Evolutionary conservation across 2,888 invertebrate species (phyloP).

Genomic region (Rotaria sp.): DNA sequence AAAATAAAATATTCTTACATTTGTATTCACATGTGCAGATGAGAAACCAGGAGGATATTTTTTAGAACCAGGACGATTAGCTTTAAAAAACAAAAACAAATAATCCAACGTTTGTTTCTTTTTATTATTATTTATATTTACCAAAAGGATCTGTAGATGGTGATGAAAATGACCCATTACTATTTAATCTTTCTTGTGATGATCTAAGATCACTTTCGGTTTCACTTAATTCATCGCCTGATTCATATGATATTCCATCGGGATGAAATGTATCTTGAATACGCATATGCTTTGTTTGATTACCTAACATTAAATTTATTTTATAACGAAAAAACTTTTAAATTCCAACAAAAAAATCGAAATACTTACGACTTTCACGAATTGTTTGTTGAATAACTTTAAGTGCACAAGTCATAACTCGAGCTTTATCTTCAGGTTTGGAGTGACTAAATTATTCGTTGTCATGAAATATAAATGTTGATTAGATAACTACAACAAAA

Average conservation of each 20-base stretch:
- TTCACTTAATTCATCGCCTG: conserved; percentile 27
- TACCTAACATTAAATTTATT: neutral
- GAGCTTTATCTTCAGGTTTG: conserved; percentile 7
- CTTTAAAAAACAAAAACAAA: neutral
- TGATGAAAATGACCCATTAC: neutral
- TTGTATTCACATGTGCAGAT: neutral
- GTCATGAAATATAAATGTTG: too few species aligned
- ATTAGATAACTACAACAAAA: neutral
- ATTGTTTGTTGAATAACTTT: conserved; percentile 14
- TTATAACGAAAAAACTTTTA: neutral
- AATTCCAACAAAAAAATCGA: neutral
- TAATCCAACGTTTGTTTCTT: too few species aligned
- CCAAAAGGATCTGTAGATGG: neutral
- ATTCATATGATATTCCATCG: conserved; percentile 15
- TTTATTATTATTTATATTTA: neutral
- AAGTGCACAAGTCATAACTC: neutral
- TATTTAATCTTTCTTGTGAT: neutral
- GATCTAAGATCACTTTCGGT: neutral
- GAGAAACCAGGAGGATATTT: neutral
- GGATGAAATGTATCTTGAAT: conserved; percentile 6
- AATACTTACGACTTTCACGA: neutral
- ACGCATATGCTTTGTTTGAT: conserved; percentile 10
- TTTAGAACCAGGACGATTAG: neutral
- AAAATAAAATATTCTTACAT: neutral
- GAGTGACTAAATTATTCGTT: neutral